Evolutionary conservation across 2,797 vertebrate species (phyloP).

Genomic region (Sparus aurata): DNA sequence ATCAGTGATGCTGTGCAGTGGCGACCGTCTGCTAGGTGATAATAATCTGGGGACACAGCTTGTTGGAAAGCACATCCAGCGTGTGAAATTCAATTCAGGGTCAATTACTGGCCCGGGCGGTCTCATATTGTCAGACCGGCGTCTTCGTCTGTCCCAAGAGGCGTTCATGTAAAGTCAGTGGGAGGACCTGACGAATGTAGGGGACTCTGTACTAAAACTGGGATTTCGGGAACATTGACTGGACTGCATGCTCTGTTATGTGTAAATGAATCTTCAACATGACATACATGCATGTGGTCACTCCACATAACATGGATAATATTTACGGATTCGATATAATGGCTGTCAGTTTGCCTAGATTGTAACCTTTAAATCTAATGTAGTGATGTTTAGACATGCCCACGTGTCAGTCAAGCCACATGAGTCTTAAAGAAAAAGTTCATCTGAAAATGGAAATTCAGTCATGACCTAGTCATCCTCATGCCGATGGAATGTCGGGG

Average conservation of each 20-base stretch:
- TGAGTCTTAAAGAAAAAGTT: no score
- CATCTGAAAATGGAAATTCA: no score
- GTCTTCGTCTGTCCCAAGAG: conserved; percentile 28
- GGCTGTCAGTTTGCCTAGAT: neutral
- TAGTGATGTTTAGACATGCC: neutral
- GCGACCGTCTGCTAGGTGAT: conserved; percentile 18
- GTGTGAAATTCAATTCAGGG: conserved; percentile 36
- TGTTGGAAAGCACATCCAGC: conserved; percentile 36
- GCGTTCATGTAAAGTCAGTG: neutral
- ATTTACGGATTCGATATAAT: neutral
- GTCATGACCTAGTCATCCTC: no score
- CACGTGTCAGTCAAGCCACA: no score
- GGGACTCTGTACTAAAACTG: conserved; percentile 21
- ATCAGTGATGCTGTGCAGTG: neutral
- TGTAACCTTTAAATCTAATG: neutral
- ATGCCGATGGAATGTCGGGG: no score
- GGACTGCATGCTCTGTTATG: neutral
- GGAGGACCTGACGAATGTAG: conserved; percentile 5
- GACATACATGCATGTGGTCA: neutral
- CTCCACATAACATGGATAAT: neutral
- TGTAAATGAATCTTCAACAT: neutral
- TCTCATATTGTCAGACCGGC: neutral
- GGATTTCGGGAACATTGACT: neutral
- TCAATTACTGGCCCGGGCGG: conserved; percentile 23
- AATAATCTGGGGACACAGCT: conserved; percentile 39